These are phyloP conservation scores for Ceratina japonica DNA, from an alignment of 1,140 invertebrate species.

Conservation along the genomic window DNA sequence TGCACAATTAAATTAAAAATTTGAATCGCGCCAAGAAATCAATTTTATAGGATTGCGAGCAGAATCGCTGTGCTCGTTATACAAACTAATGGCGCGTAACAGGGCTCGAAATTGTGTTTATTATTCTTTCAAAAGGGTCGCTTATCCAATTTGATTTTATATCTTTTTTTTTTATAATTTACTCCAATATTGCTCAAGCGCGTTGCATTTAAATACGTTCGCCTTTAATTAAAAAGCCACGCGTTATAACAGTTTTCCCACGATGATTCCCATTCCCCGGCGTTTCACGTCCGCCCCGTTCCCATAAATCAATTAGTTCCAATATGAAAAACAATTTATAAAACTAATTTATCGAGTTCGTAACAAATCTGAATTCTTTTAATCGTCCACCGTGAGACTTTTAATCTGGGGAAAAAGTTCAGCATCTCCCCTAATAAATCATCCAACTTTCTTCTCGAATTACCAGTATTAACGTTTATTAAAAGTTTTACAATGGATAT, in stretches of 20 bases:
- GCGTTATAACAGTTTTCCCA: no score
- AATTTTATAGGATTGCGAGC: neutral
- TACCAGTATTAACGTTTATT: slow-evolving; percentile 16
- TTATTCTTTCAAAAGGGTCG: no score
- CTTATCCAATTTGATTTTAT: no score
- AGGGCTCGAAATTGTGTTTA: no score
- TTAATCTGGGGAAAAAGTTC: neutral
- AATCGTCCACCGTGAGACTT: neutral
- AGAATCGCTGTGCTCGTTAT: no score
- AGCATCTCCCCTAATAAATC: neutral
- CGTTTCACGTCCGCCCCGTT: no score
- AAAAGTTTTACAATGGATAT: slow-evolving; percentile 16
- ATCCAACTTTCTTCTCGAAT: neutral
- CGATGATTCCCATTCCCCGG: no score
- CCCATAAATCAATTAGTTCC: neutral
- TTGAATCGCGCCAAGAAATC: neutral
- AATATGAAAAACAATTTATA: neutral
- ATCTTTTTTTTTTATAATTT: no score
- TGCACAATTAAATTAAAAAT: neutral
- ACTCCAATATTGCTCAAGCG: no score
- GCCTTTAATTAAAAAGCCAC: neutral
- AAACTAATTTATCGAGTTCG: neutral
- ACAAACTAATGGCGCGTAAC: no score
- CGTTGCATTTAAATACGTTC: no score
- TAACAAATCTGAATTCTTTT: neutral